phyloP scores from a whole-genome alignment of 2,797 vertebrate species.

The Morelia viridis region DNA sequence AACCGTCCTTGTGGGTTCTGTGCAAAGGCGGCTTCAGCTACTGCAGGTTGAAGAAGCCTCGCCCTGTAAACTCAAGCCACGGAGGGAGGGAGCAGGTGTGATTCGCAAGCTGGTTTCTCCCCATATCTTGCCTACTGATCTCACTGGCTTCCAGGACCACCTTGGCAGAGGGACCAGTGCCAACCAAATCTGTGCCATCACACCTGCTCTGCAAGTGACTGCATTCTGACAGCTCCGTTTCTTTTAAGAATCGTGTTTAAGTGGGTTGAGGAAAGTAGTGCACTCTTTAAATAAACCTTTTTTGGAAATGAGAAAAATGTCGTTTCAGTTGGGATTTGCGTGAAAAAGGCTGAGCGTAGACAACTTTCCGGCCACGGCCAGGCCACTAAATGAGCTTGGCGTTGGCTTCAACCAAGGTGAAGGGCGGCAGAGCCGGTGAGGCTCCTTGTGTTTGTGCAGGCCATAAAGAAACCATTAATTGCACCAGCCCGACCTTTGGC shows the following conservation, averaged over 20 bases:
- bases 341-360: not conserved
- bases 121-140: not conserved
- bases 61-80: not conserved
- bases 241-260: not conserved
- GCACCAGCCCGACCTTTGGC: not conserved
- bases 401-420: too few relatives aligned
- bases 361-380: not conserved
- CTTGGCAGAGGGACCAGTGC: not conserved
- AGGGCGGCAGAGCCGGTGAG: not conserved
- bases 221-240: not conserved
- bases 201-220: not conserved
- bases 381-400: not conserved
- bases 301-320: not conserved
- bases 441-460: not conserved
- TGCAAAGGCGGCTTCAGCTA: not conserved
- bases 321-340: not conserved
- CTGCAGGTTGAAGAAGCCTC: not conserved
- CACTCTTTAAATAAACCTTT: not conserved
- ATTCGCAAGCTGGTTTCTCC: not conserved
- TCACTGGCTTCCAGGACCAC: not conserved
- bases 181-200: not conserved
- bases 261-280: not conserved
- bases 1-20: too few relatives aligned
- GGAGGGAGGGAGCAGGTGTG: too few relatives aligned
- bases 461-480: not conserved